Evolutionary conservation across 2,113 vertebrate species (phyloP).

Genomic region (Phainopepla nitens): DNA sequence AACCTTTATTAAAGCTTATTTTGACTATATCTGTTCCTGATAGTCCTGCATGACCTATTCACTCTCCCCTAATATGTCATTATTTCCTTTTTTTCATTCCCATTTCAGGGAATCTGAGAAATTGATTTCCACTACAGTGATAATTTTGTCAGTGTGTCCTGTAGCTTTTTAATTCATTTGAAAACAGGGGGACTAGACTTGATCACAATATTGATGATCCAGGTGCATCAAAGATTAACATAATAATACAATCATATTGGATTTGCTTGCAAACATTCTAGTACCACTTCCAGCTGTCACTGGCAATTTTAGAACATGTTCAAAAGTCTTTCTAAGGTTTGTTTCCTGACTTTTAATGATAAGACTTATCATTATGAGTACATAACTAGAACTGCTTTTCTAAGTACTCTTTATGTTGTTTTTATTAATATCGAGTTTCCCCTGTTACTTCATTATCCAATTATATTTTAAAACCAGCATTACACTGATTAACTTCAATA

Average conservation of each 20-base stretch:
- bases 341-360: not conserved
- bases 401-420: not conserved
- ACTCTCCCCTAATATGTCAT: not conserved
- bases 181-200: not conserved
- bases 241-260: not conserved
- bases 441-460: not conserved
- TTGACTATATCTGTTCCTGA: not conserved
- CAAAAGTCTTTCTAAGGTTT: not conserved
- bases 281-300: not conserved
- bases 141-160: not conserved
- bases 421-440: not conserved
- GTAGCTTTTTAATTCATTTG: not conserved
- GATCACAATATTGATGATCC: not conserved
- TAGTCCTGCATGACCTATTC: not conserved
- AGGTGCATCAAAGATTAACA: not conserved
- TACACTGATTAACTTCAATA: not conserved
- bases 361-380: rapidly evolving
- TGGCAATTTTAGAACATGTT: not conserved
- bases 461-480: not conserved
- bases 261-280: not conserved
- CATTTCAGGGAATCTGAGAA: not conserved
- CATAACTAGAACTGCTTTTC: not conserved
- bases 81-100: not conserved
- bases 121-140: not conserved
- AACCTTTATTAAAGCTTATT: not conserved